phyloP scores from a whole-genome alignment of 2,113 vertebrate genomes.

The Xiphophorus maculatus region DNA sequence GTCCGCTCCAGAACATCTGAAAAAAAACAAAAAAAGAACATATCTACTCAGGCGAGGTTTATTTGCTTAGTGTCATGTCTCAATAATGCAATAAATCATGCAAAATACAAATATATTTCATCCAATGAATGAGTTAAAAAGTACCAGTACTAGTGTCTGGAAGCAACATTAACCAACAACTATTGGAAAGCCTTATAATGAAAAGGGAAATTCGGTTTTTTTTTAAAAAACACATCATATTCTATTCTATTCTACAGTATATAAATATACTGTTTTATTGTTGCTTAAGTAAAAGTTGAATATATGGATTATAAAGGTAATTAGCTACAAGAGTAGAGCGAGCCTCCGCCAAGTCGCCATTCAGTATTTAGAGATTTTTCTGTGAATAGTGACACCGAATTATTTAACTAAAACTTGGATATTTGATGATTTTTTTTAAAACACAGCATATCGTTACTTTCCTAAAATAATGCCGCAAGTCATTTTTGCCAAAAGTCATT shows the following conservation, averaged over 20 bases:
- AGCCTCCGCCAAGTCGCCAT: no score
- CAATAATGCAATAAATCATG: not conserved
- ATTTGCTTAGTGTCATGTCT: not conserved
- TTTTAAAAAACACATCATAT: no score
- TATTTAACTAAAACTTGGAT: no score
- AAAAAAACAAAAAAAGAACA: not conserved
- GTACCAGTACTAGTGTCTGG: not conserved
- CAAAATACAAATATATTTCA: not conserved
- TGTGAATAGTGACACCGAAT: no score
- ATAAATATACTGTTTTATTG: not conserved
- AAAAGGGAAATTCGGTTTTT: not conserved
- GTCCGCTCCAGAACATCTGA: not conserved
- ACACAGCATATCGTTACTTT: no score
- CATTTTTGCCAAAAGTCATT: no score
- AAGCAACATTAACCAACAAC: not conserved
- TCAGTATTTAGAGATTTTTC: no score
- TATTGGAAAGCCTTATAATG: not conserved
- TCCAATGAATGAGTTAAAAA: not conserved
- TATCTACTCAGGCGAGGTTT: not conserved
- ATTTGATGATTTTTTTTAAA: no score
- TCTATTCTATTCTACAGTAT: no score
- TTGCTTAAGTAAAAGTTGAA: not conserved
- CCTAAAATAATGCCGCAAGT: no score
- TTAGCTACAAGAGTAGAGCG: no score
- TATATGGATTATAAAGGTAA: no score